phyloP scores from a whole-genome alignment of 2,888 invertebrate species.

The Idaea dimidiata region DNA sequence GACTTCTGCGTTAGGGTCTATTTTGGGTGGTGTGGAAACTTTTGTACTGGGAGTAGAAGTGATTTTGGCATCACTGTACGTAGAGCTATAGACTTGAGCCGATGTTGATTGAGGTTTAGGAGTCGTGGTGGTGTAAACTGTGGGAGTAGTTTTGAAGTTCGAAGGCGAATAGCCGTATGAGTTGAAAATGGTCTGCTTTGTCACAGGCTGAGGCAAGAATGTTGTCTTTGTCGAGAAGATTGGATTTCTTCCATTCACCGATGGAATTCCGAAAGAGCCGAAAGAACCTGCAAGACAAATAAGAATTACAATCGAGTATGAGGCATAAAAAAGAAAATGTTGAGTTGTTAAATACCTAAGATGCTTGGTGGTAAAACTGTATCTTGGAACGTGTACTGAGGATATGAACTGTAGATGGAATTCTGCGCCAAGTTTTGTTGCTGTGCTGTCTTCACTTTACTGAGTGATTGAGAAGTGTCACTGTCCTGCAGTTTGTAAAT shows the following conservation, averaged over 20 bases:
- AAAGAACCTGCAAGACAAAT: slow-evolving; percentile 74
- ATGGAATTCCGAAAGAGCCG: slow-evolving; percentile 80
- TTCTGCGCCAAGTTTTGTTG: slow-evolving; percentile 54
- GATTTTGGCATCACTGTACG: slow-evolving; percentile 63
- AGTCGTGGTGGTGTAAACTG: slow-evolving; percentile 57
- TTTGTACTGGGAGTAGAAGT: slow-evolving; percentile 73
- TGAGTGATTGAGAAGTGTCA: slow-evolving; percentile 58
- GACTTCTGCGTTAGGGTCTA: slow-evolving; percentile 59
- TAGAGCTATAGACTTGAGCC: slow-evolving; percentile 59
- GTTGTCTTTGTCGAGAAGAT: slow-evolving; percentile 64
- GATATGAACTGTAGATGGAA: slow-evolving; percentile 48
- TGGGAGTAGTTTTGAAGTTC: slow-evolving; percentile 56
- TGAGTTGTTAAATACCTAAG: slow-evolving; percentile 54
- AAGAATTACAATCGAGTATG: not conserved
- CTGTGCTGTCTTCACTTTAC: slow-evolving; percentile 68
- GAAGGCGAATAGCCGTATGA: slow-evolving; percentile 64
- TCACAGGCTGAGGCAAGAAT: slow-evolving; percentile 62
- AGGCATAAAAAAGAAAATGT: not conserved
- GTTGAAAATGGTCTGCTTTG: slow-evolving; percentile 67
- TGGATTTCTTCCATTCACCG: slow-evolving; percentile 76
- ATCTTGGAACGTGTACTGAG: slow-evolving; percentile 64
- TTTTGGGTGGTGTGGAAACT: slow-evolving; percentile 54
- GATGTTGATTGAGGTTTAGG: slow-evolving; percentile 57
- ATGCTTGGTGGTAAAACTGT: slow-evolving; percentile 61
- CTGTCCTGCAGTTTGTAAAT: slow-evolving; percentile 67